Conservation (phyloP, 23 tunicate genomes). For the Oikopleura albicans region DNA sequence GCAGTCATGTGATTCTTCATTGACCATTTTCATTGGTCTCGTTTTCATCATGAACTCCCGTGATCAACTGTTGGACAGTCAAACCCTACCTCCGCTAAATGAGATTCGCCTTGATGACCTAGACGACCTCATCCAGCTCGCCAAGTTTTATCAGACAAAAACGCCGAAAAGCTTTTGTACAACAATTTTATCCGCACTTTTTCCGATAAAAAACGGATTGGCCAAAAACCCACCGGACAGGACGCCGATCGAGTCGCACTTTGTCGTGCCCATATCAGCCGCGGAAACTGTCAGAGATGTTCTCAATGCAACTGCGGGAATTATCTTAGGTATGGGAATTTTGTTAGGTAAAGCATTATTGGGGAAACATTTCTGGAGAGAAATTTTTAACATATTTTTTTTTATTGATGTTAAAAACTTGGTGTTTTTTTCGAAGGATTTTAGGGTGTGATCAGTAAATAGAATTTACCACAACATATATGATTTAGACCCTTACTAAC, state of each 20-base stretch:
- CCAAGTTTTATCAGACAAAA: not conserved
- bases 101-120: not conserved
- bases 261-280: not conserved
- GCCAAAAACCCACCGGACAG: too few species aligned
- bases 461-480: too few species aligned
- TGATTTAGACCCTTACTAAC: too few species aligned
- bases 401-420: too few species aligned
- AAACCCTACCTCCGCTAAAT: not conserved
- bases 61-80: not conserved
- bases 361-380: too few species aligned
- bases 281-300: not conserved
- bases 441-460: too few species aligned
- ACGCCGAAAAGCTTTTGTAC: not conserved
- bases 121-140: not conserved
- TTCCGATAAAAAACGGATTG: not conserved
- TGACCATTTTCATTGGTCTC: not conserved
- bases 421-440: too few species aligned
- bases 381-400: too few species aligned
- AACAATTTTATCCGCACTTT: not conserved
- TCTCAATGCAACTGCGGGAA: not conserved
- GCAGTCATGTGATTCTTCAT: not conserved
- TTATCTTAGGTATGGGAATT: not conserved
- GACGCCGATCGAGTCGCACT: not conserved
- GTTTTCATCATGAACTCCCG: not conserved
- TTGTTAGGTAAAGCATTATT: too few species aligned